Percentiles rank a stretch among this genome's conserved stretches.
phyloP scores from a whole-genome alignment of 1,140 invertebrate genomes.

The Sycophaga agraensis region DNA sequence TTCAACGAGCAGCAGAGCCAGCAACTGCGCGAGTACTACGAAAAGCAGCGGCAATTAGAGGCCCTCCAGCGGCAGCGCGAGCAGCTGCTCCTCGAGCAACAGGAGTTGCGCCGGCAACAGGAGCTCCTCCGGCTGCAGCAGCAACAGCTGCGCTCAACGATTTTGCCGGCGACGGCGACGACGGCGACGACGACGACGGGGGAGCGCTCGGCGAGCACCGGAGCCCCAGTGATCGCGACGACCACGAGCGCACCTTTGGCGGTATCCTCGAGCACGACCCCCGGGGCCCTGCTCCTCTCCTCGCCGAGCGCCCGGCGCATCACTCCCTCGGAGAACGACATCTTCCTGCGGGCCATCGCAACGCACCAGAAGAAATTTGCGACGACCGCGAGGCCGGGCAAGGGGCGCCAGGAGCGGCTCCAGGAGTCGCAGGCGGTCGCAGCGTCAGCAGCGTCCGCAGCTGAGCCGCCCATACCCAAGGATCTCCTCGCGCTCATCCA shows the following conservation, averaged over 20 bases:
- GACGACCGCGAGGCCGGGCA: slow-evolving; percentile 36
- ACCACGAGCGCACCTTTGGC: slow-evolving; percentile 39
- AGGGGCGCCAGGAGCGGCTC: too few species aligned
- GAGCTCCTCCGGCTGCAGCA: slow-evolving; percentile 53
- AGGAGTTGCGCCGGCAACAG: slow-evolving; percentile 51
- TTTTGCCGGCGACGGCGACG: slow-evolving; percentile 41
- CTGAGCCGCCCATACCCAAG: slow-evolving; percentile 35
- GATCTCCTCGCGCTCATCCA: slow-evolving; percentile 48
- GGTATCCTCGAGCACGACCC: slow-evolving; percentile 26
- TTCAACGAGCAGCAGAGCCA: slow-evolving; percentile 56
- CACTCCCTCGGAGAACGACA: slow-evolving; percentile 50
- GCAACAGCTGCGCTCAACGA: slow-evolving; percentile 43
- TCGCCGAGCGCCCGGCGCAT: slow-evolving; percentile 47
- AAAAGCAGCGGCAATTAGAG: slow-evolving; percentile 67
- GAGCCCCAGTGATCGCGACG: slow-evolving; percentile 45
- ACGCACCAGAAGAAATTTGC: slow-evolving; percentile 54
- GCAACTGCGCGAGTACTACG: slow-evolving; percentile 60
- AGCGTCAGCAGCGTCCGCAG: too few species aligned
- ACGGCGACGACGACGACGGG: slow-evolving; percentile 40
- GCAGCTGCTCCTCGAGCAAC: slow-evolving; percentile 50
- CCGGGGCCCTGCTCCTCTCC: slow-evolving; percentile 36
- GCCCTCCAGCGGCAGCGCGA: slow-evolving; percentile 51
- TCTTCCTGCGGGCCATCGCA: slow-evolving; percentile 53
- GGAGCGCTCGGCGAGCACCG: too few species aligned
- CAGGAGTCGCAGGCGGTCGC: too few species aligned